Percentiles rank a stretch among this genome's conserved stretches.
Evolutionary conservation across 30 jellyfish, hydroid and myxozoan genomes (phyloP).

Genomic region (Turritopsis dohrnii): DNA sequence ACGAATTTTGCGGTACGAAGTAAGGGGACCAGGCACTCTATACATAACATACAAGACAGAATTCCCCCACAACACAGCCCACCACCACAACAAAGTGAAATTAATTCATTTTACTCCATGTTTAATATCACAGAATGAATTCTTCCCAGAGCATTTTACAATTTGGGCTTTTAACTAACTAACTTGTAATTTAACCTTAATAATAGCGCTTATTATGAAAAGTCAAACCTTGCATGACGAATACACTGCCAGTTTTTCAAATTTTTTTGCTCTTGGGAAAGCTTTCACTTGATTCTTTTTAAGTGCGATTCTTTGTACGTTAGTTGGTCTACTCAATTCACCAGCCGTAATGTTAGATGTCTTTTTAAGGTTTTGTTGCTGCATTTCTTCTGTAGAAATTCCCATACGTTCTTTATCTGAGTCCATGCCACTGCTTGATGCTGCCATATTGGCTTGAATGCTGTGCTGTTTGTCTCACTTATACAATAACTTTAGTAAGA

Average conservation of each 20-base stretch:
- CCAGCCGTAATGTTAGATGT: conserved; percentile 80
- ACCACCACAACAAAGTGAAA: too few species aligned
- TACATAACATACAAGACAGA: too few species aligned
- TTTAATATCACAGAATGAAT: too few species aligned
- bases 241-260: conserved; percentile 87
- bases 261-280: conserved; percentile 69
- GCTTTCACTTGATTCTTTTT: conserved; percentile 89
- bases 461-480: not conserved
- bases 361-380: conserved; percentile 46
- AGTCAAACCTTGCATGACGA: conserved; percentile 82
- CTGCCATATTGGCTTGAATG: not conserved
- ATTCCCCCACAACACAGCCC: too few species aligned
- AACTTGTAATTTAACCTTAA: too few species aligned
- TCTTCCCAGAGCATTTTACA: too few species aligned
- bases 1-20: too few species aligned
- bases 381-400: conserved; percentile 12
- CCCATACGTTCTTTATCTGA: not conserved
- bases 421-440: not conserved
- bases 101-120: too few species aligned
- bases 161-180: too few species aligned
- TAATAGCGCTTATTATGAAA: not conserved
- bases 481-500: not conserved
- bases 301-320: conserved; percentile 77
- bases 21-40: too few species aligned
- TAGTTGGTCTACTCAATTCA: conserved; percentile 84